Conservation (phyloP, 2,888 invertebrate species). For the Drosophila kambysellisi region DNA sequence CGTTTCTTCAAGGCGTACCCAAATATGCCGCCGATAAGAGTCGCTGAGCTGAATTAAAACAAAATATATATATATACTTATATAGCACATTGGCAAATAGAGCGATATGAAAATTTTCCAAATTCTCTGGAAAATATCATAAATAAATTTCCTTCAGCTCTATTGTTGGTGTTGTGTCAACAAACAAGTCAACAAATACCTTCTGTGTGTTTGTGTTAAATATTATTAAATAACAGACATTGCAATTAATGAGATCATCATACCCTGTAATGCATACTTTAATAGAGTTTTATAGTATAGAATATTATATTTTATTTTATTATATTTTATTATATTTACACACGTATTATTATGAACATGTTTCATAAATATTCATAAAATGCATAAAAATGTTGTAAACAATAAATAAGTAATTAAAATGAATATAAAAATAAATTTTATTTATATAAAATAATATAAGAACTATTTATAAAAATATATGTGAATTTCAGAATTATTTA, state of each 20-base stretch:
- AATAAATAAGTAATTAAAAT: not conserved
- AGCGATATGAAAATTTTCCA: conserved; percentile 39
- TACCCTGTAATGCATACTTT: conserved; percentile 14
- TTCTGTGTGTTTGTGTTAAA: conserved; percentile 12
- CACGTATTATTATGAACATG: not conserved
- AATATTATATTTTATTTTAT: too few species aligned
- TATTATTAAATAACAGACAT: conserved; percentile 25
- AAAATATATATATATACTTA: conserved; percentile 1
- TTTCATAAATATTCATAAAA: not conserved
- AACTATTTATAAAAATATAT: not conserved
- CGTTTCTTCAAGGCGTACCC: conserved; percentile 44
- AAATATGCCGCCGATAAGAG: conserved; percentile 67
- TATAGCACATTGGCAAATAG: conserved; percentile 3
- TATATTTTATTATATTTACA: too few species aligned
- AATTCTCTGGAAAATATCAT: conserved; percentile 32
- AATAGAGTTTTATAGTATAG: not conserved
- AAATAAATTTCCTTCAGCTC: conserved; percentile 42
- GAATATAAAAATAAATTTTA: not conserved
- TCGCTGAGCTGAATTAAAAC: conserved; percentile 16
- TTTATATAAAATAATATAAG: not conserved
- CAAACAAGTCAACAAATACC: conserved; percentile 27
- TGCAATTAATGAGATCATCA: conserved; percentile 19
- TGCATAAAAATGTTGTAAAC: too few species aligned
- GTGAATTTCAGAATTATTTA: not conserved
- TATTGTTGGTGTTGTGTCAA: conserved; percentile 31